Conservation (phyloP, 2,888 invertebrate species). For the Linhomoeus sp. region DNA sequence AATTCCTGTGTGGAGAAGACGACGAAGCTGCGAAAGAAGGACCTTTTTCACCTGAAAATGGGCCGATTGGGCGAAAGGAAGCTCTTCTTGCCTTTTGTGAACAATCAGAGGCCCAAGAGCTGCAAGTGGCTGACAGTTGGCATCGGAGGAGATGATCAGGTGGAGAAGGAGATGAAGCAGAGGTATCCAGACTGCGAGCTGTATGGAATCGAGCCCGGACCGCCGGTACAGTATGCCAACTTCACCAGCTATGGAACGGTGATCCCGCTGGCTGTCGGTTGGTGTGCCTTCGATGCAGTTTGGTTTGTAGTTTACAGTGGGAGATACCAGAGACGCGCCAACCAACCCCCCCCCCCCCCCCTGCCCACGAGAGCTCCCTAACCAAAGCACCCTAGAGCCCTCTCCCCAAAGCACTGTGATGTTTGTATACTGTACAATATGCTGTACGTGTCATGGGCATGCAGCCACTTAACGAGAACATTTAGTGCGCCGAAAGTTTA, state of each 20-base stretch:
- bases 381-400: background rate
- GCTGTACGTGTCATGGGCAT: no score
- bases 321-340: no score
- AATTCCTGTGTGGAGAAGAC: no score
- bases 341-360: no score
- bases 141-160: constrained; percentile 1
- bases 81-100: background rate
- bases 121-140: constrained; percentile 3
- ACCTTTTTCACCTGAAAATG: no score
- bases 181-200: background rate
- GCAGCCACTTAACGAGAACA: no score
- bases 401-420: no score
- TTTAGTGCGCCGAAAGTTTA: no score
- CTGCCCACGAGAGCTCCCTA: no score
- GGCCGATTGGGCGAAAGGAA: constrained; percentile 28
- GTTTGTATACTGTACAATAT: no score
- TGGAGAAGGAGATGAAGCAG: background rate
- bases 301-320: no score
- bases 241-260: constrained; percentile 1
- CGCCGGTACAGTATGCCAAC: background rate
- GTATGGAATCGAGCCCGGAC: constrained; percentile 1
- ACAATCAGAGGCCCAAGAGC: background rate
- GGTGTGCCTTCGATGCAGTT: background rate
- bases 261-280: background rate
- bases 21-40: no score